Percentiles rank a stretch among this genome's conserved stretches.
These are phyloP conservation scores for Pseudomyrmex pallidus DNA, from an alignment of 1,140 invertebrate species.

Conservation along the genomic window DNA sequence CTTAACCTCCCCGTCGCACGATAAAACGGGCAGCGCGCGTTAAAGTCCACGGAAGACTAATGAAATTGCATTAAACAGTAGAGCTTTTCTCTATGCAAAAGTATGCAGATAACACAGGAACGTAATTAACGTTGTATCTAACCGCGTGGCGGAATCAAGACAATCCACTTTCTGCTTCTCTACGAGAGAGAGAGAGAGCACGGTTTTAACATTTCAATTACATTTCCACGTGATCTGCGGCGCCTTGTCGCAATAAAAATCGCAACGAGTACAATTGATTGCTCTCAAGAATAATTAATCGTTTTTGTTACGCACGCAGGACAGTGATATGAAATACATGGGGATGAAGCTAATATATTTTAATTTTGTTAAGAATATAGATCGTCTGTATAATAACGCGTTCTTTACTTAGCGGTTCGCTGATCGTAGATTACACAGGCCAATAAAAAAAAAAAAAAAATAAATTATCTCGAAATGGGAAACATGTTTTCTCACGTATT, in stretches of 20 bases:
- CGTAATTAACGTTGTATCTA: constrained; percentile 61
- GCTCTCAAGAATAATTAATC: constrained; percentile 36
- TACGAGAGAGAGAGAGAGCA: constrained; percentile 28
- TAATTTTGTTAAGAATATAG: not conserved
- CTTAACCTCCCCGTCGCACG: not conserved
- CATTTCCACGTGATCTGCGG: constrained; percentile 43
- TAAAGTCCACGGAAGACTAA: constrained; percentile 60
- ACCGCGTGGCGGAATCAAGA: constrained; percentile 45
- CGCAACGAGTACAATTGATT: constrained; percentile 37
- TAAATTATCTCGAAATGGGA: too few relatives aligned
- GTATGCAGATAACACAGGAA: constrained; percentile 53
- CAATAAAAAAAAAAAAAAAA: too few relatives aligned
- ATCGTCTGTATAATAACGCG: too few relatives aligned
- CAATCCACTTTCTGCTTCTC: constrained; percentile 36
- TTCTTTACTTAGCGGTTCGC: too few relatives aligned
- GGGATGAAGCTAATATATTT: not conserved
- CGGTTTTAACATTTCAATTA: constrained; percentile 59
- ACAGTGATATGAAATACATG: not conserved
- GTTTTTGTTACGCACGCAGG: not conserved
- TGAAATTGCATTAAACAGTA: constrained; percentile 61
- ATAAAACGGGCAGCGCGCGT: constrained; percentile 42
- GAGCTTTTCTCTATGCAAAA: constrained; percentile 54
- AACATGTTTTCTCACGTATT: too few relatives aligned
- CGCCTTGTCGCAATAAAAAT: constrained; percentile 27
- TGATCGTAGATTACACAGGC: not conserved